Base-by-base conservation (phyloP, 2,113 vertebrate genomes). In the Chloebia gouldiae region DNA sequence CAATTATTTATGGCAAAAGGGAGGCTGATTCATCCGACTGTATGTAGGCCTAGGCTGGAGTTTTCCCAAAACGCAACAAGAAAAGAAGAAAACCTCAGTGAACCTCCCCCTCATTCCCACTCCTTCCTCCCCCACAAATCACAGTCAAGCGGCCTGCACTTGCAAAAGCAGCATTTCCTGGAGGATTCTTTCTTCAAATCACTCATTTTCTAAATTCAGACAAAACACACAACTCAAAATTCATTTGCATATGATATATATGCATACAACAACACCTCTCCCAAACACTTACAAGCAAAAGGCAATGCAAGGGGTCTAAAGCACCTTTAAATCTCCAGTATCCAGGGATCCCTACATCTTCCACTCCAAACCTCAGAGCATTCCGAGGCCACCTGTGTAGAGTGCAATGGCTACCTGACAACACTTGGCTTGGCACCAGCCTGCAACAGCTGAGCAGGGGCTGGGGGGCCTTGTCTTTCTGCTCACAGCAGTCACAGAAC, bases 21-120 rank as follows among this genome's bases (percentile, higher is more conserved):
- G 54, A 91, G 81, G 93, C 81, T 96, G 95, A 97, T 95, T 97
- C 96, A 95, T 92, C 65, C 20, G 30, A 77, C 71, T 86, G 30
- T 47, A 95, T 70, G 94, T 91, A 85, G 95, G 94, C 85, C 91
- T 86, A 66, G 87, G 73, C 91, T 96, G 94, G 96, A 97, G 95
- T 95, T 92, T 95, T 97, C 94, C 95, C 91, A 94, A 88, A 95
- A 88, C 0, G 45, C 89, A 91, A 47, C 35, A 66, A 88, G 86
- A 50, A 88, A 90, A 94, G 85, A 92, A 94, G 71, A 95, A 90
- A 95, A 93, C 71, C 89, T 95, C 93, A 59, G 84, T 76, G 86
- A 91, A 69, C 70, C 90, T 82, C 95, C 96, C 83, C 88, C 92
- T 91, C 92, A 81, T 93, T 94, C 88, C 95, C 94, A 97, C 88